phyloP scores from a whole-genome alignment of 2,113 vertebrate species.

The Micromys minutus region DNA sequence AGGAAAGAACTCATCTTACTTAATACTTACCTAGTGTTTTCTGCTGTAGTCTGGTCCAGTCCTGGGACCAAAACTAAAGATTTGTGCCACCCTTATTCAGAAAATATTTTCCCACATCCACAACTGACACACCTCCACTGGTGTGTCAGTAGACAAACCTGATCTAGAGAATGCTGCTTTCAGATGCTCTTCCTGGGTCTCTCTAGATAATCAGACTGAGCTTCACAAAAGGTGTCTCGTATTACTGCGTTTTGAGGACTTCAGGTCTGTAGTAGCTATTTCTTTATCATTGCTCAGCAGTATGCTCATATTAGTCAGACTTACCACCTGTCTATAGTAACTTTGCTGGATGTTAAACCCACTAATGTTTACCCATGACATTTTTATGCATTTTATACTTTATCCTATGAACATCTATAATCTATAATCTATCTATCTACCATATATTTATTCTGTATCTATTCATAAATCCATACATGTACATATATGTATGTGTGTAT shows the following conservation, averaged over 20 bases:
- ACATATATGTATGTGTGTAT: background rate
- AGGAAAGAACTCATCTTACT: background rate
- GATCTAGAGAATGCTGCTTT: background rate
- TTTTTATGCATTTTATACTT: background rate
- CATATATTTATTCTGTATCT: background rate
- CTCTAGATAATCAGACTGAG: background rate
- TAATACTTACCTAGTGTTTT: too few relatives aligned
- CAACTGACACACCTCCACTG: background rate
- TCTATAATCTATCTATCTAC: background rate
- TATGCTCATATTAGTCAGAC: conserved; percentile 21
- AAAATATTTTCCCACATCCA: background rate
- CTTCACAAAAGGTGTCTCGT: background rate
- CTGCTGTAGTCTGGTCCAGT: background rate
- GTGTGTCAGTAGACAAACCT: too few relatives aligned
- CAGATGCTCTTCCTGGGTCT: background rate
- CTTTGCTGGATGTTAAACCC: background rate
- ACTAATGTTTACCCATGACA: background rate
- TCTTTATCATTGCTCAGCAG: background rate
- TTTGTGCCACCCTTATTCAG: background rate
- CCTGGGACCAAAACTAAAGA: background rate
- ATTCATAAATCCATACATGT: background rate
- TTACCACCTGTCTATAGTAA: background rate
- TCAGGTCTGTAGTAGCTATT: background rate
- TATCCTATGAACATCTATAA: background rate
- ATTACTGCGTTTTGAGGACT: background rate